Conservation (phyloP, 2,888 invertebrate species). For the Sarcophaga rosellei region DNA sequence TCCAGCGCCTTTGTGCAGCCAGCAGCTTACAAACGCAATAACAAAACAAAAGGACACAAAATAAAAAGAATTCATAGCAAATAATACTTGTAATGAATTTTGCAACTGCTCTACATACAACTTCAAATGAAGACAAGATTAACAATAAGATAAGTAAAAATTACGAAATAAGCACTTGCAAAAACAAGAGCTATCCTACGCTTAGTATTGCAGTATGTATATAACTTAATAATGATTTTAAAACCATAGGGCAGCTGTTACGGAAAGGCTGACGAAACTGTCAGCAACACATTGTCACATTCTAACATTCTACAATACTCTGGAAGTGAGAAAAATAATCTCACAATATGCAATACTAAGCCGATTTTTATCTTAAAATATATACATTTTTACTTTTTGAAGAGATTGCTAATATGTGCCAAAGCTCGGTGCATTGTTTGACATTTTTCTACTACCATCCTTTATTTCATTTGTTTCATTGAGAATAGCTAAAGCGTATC, state of each 20-base stretch:
- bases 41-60: slow-evolving; percentile 58
- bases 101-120: slow-evolving; percentile 3
- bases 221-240: slow-evolving; percentile 56
- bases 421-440: too few relatives aligned
- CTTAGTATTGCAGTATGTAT: slow-evolving; percentile 34
- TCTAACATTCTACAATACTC: background rate
- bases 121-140: background rate
- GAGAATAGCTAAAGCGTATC: slow-evolving; percentile 51
- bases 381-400: too few relatives aligned
- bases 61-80: slow-evolving; percentile 58
- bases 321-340: too few relatives aligned
- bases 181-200: slow-evolving; percentile 40
- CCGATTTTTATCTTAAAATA: too few relatives aligned
- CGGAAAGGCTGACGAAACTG: slow-evolving; percentile 48
- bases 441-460: too few relatives aligned
- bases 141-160: slow-evolving; percentile 8
- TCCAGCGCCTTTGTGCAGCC: slow-evolving; percentile 32
- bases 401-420: too few relatives aligned
- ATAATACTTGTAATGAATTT: slow-evolving; percentile 28
- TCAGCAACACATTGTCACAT: slow-evolving; percentile 9
- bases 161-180: background rate
- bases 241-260: slow-evolving; percentile 60
- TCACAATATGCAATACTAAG: too few relatives aligned
- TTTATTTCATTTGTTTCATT: slow-evolving; percentile 29
- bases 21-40: slow-evolving; percentile 42